Conservation (phyloP, 2,888 invertebrate genomes). For the Sarcophaga carnaria region DNA sequence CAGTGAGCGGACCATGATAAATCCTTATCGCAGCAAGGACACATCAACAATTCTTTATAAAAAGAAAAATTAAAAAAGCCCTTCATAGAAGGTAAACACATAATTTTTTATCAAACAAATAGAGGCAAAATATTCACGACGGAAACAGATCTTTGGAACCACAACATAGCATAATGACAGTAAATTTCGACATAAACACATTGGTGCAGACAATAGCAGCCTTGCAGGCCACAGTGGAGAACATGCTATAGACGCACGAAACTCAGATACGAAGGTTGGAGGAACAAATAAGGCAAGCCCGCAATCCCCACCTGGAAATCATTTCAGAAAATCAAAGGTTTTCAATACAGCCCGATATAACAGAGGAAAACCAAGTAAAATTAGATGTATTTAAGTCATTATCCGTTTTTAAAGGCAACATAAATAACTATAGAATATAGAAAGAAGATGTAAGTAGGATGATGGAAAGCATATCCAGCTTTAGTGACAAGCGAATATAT, state of each 20-base stretch:
- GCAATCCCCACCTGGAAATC: constrained; percentile 9
- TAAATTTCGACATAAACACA: constrained; percentile 14
- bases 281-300: constrained; percentile 10
- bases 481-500: constrained; percentile 17
- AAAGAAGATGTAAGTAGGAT: constrained; percentile 18
- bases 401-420: constrained; percentile 14
- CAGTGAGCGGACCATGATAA: too few relatives aligned
- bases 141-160: too few relatives aligned
- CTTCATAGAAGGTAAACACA: too few relatives aligned
- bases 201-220: constrained; percentile 12
- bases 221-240: too few relatives aligned
- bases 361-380: constrained; percentile 18
- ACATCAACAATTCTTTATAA: too few relatives aligned
- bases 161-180: neutral
- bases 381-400: constrained; percentile 31
- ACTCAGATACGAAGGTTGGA: constrained; percentile 13
- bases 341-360: constrained; percentile 9
- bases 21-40: too few relatives aligned
- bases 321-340: neutral
- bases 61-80: too few relatives aligned
- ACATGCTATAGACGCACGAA: neutral
- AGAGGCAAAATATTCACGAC: too few relatives aligned
- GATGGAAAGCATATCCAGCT: constrained; percentile 25
- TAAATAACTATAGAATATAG: constrained; percentile 17
- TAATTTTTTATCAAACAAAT: too few relatives aligned